These are phyloP conservation scores for Scylla paramamosain DNA, from an alignment of 1,140 invertebrate genomes.

Conservation along the genomic window DNA sequence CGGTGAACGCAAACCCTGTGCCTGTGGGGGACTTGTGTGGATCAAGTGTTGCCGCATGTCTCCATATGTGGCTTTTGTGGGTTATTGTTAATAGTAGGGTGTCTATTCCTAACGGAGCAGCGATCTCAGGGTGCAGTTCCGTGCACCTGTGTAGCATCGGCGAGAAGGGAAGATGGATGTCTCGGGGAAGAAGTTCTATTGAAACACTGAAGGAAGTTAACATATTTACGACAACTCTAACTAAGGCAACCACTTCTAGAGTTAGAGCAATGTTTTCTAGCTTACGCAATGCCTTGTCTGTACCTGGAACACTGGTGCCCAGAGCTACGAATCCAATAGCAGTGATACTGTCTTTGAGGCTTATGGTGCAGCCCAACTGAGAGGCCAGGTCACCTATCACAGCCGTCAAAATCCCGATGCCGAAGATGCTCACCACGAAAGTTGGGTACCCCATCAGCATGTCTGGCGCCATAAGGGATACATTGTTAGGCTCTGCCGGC, in stretches of 20 bases:
- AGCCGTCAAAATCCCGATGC: slow-evolving; percentile 85
- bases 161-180: neutral
- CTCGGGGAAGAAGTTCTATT: neutral
- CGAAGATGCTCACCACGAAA: slow-evolving; percentile 84
- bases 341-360: slow-evolving; percentile 85
- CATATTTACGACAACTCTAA: neutral
- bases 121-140: neutral
- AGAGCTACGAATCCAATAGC: slow-evolving; percentile 86
- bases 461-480: slow-evolving; percentile 77
- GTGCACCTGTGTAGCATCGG: neutral
- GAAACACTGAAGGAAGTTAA: slow-evolving; percentile 1
- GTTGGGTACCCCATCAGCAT: slow-evolving; percentile 84
- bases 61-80: neutral
- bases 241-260: neutral
- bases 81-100: neutral
- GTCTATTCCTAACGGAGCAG: neutral
- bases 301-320: slow-evolving; percentile 86
- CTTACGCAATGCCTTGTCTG: neutral
- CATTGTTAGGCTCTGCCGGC: neutral
- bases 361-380: slow-evolving; percentile 86
- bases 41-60: neutral
- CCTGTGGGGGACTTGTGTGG: neutral
- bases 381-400: slow-evolving; percentile 86
- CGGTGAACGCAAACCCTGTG: neutral
- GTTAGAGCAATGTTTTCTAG: neutral